phyloP scores from a whole-genome alignment of 2,113 vertebrate species.

The Bucco capensis region DNA sequence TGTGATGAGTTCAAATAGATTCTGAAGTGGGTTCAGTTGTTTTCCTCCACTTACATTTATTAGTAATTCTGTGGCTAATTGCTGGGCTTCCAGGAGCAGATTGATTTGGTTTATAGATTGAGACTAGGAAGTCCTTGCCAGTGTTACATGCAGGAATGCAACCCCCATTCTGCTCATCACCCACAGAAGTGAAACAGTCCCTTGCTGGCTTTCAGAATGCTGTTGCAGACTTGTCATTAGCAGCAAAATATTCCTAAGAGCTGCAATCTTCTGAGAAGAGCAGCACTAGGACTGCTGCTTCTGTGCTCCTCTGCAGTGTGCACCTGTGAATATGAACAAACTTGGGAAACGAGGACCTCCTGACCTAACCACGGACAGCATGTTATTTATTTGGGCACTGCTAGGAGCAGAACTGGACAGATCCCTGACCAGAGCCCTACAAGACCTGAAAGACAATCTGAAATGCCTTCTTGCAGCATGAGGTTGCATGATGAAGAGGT shows the following conservation, averaged over 20 bases:
- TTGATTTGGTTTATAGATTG: background rate
- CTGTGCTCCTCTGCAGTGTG: background rate
- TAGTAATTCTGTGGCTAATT: background rate
- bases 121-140: background rate
- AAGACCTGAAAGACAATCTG: background rate
- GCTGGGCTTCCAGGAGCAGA: background rate
- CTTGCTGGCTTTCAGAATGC: background rate
- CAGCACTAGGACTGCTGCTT: background rate
- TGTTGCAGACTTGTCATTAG: background rate
- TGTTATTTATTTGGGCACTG: accelerated
- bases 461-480: background rate
- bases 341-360: background rate
- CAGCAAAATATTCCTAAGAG: background rate
- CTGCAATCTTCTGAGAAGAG: background rate
- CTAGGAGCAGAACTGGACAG: background rate
- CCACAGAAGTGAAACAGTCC: background rate
- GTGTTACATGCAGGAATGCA: background rate
- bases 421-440: background rate
- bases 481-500: background rate
- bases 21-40: background rate
- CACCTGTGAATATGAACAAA: background rate
- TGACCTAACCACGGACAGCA: background rate
- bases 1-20: background rate
- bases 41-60: background rate
- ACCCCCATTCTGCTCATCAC: background rate